These are phyloP conservation scores for Megastigmus dorsalis DNA, from an alignment of 2,888 invertebrate species.

Conservation along the genomic window DNA sequence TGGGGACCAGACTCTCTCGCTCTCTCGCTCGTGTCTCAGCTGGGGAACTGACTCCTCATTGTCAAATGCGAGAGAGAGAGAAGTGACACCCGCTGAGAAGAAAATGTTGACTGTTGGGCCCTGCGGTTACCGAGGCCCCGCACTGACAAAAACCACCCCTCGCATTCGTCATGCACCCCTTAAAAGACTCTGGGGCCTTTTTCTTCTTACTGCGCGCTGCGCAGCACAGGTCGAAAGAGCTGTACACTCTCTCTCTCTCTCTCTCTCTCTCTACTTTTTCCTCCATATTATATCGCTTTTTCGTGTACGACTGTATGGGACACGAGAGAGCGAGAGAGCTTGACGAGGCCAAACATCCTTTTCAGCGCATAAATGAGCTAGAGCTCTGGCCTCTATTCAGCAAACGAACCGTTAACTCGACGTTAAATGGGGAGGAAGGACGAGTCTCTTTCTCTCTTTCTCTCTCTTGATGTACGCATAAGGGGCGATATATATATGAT, in stretches of 20 bases:
- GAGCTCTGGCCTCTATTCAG: slow-evolving; percentile 64
- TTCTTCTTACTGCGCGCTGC: too few species aligned
- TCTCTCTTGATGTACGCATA: too few species aligned
- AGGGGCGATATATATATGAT: too few species aligned
- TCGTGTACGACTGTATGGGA: too few species aligned
- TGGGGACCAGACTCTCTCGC: slow-evolving; percentile 5
- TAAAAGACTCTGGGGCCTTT: neutral
- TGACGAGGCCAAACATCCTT: slow-evolving; percentile 68
- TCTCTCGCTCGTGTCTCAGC: neutral
- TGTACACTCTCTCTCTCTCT: slow-evolving; percentile 49
- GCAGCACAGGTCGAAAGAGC: slow-evolving; percentile 11
- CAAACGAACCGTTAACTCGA: slow-evolving; percentile 72
- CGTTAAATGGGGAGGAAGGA: slow-evolving; percentile 67
- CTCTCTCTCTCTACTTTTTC: slow-evolving; percentile 5
- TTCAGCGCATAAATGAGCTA: slow-evolving; percentile 63
- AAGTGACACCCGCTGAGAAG: slow-evolving; percentile 64
- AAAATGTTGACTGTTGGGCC: slow-evolving; percentile 67
- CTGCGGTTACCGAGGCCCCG: slow-evolving; percentile 68
- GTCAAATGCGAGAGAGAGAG: slow-evolving; percentile 37
- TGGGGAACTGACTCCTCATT: slow-evolving; percentile 36
- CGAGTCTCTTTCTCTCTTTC: too few species aligned
- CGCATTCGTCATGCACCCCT: slow-evolving; percentile 67
- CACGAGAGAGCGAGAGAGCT: neutral
- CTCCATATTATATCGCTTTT: too few species aligned
- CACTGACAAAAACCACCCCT: slow-evolving; percentile 68